These are phyloP conservation scores for Catocala nupta DNA, from an alignment of 2,888 invertebrate species.

Conservation along the genomic window DNA sequence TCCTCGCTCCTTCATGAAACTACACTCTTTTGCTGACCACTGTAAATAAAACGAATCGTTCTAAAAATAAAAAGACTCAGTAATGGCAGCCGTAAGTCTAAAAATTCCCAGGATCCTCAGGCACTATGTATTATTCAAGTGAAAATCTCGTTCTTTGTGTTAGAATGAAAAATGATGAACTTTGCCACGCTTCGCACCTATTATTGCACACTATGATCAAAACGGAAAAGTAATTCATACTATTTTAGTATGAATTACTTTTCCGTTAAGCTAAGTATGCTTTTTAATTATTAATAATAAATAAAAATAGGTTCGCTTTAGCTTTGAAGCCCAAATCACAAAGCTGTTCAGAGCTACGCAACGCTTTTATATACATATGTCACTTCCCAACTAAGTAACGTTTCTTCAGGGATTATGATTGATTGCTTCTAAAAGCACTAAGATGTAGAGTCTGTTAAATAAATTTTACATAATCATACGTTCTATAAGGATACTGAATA, in stretches of 20 bases:
- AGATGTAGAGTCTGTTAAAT: constrained; percentile 2
- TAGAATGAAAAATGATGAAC: constrained; percentile 55
- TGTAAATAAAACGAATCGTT: constrained; percentile 44
- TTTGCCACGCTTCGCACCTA: constrained; percentile 28
- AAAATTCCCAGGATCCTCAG: constrained; percentile 39
- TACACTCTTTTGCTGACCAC: constrained; percentile 61
- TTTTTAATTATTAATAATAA: no score
- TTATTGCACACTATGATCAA: constrained; percentile 35
- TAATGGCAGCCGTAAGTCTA: constrained; percentile 32
- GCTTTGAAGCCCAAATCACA: not conserved
- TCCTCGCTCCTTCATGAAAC: constrained; percentile 64
- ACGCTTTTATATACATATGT: constrained; percentile 8
- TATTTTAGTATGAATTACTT: no score
- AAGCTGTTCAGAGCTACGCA: constrained; percentile 26
- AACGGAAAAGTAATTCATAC: constrained; percentile 5
- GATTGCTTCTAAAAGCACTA: constrained; percentile 17
- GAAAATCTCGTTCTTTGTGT: constrained; percentile 51
- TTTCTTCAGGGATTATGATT: constrained; percentile 22
- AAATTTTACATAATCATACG: constrained; percentile 25
- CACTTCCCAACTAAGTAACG: constrained; percentile 22
- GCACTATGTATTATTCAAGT: constrained; percentile 61
- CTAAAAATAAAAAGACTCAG: constrained; percentile 26
- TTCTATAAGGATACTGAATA: constrained; percentile 35
- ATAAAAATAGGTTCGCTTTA: no score
- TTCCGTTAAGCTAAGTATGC: no score